Evolutionary conservation across 2,888 invertebrate species (phyloP), one percentile per base, ranked within the genome.

Genomic region (Cosmorhoe ocellata): DNA sequence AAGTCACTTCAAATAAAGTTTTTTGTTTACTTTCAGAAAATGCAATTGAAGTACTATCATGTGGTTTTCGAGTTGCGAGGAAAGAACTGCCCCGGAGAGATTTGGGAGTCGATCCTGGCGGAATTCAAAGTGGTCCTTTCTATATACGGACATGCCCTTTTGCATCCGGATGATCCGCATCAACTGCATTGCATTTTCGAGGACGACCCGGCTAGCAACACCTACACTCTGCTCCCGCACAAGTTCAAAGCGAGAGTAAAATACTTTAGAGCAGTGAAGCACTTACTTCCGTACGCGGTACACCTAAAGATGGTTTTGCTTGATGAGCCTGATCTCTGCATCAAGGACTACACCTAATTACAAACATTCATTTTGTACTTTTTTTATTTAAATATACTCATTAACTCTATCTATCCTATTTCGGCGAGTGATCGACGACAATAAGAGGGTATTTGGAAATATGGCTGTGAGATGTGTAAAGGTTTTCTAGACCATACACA

Each of bases 161-260:
- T 9, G 7, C 11, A 24, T 2, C 6, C n/a, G 0, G 7, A 31
- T 0, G 28, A 13, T 6, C 14, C 39, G 5, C 50, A 50, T n/a
- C 12, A 34, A 7, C 30, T 50, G 28, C 39, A 50, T 14, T 44
- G 44, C 44, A 34, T 50, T 4, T 44, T 44, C 11, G 50, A 50
- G n/a, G 50, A 50, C n/a, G 50, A 50, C n/a, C 8, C 12, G 0
- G 14, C n/a, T 12, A 5, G 32, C 10, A 30, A 34, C 1, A 18
- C 11, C 26, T 50, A 31, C 30, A 11, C 39, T 8, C 12, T 5
- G 3, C 18, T 50, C 4, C 33, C 44, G 1, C 0, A 22, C 1
- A 30, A 40, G 12, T 26, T 34, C 9, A 39, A 9, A 8, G 30
- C 4, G 1, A 22, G 11, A n/a, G 34, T 24, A 1, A 22, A 30